Base-by-base conservation (phyloP, 2,797 vertebrate species). In the Centropyge bicolor region DNA sequence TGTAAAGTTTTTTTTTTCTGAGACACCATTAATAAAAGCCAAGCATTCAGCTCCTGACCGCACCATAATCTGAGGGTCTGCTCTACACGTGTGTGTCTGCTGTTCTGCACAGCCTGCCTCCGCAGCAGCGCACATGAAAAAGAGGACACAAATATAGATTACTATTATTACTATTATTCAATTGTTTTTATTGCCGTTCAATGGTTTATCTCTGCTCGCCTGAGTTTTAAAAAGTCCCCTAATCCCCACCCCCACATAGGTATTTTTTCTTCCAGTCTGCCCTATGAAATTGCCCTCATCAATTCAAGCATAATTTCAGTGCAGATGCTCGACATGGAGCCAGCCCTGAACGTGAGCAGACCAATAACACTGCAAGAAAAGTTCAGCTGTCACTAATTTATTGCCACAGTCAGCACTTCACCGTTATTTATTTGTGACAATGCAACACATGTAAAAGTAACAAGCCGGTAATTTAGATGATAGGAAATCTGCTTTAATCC, bases 261-360 rank as follows among this genome's bases (percentile, higher is more conserved):
- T 73, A 14, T 64, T 63, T 81, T 60, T 65, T 57, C 54, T 82
- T 76, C 62, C 61, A 54, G 64, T 82, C 86, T 87, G 62, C 87
- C 73, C 82, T 82, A 83, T 91, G 79, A 96, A 97, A 97, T 96
- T 94, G 93, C 94, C 93, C 95, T 95, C 96, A 96, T 96, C 96
- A 96, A 96, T 97, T 96, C 92, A 93, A 90, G 91, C 92, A 79
- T 94, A 94, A 94, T 95, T 95, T 90, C 66, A 90, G 94, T 88
- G 89, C 92, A 92, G 90, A 95, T 94, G 95, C 89, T 57, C 49
- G 94, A 95, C 95, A 67, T 84, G 77, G 78, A 93, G 86, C 73
- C 89, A 84, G 70, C 81, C 80, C 80, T 94, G 92, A 95, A 96
- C 91, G 92, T 94, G 94, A 95, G 82, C 93, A 95, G 94, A 86